A percentile compares a stretch with the other conserved stretches of the same genome.
These are phyloP conservation scores for Lasioglossum lativentre DNA, from an alignment of 2,888 invertebrate species.

Conservation along the genomic window DNA sequence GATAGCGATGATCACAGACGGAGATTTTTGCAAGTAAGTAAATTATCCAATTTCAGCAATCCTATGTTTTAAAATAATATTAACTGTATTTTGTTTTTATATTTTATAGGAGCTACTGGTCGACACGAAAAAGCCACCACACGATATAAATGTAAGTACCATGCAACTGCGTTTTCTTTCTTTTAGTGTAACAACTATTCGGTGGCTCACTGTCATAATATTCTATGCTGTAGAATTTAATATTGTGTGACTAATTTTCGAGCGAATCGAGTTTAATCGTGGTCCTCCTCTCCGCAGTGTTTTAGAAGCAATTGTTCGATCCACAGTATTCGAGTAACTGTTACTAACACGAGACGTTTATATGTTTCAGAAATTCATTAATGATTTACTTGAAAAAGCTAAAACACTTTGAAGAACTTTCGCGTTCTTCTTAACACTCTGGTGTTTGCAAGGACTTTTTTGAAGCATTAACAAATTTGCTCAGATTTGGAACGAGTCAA, in stretches of 20 bases:
- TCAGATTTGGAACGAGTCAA: constrained; percentile 71
- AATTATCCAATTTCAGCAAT: background rate
- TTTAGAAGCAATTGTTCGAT: background rate
- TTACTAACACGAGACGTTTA: constrained; percentile 58
- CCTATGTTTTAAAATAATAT: background rate
- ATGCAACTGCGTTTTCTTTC: background rate
- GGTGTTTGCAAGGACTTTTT: constrained; percentile 60
- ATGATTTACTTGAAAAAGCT: constrained; percentile 94
- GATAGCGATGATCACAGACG: constrained; percentile 95
- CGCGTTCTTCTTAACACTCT: constrained; percentile 47
- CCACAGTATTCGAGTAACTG: background rate
- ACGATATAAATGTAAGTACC: constrained; percentile 92
- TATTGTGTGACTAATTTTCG: constrained; percentile 34
- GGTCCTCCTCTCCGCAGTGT: background rate
- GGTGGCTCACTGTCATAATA: constrained; percentile 12
- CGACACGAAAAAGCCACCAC: constrained; percentile 94
- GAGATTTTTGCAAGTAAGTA: constrained; percentile 90
- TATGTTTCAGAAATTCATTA: constrained; percentile 93
- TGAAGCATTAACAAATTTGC: constrained; percentile 73
- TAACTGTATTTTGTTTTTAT: background rate
- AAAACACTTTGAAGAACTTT: constrained; percentile 90
- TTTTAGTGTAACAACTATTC: constrained; percentile 26
- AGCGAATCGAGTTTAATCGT: constrained; percentile 9
- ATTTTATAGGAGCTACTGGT: constrained; percentile 89
- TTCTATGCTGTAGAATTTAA: background rate